Evolutionary conservation across 2,797 vertebrate genomes (phyloP).

Genomic region (Cirrhinus mrigala): DNA sequence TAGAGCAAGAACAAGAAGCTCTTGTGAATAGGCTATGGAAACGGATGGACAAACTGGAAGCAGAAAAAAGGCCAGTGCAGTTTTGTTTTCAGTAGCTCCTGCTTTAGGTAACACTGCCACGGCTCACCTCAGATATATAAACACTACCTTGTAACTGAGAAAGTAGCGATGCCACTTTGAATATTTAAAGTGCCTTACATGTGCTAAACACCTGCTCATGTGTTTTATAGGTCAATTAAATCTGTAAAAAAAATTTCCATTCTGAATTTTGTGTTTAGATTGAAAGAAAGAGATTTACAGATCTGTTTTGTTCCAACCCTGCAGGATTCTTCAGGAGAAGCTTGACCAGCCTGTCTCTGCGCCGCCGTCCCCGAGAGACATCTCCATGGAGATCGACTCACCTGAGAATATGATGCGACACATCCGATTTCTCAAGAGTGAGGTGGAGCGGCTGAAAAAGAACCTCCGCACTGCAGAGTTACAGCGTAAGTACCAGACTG

Average conservation of each 20-base stretch:
- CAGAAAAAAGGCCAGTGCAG: conserved; percentile 91
- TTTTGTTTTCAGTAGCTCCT: not conserved
- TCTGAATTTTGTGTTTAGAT: not conserved
- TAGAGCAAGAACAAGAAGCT: conserved; percentile 98
- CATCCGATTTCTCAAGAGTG: conserved; percentile 97
- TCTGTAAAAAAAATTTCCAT: not conserved
- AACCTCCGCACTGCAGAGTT: conserved; percentile 94
- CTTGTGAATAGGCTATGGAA: conserved; percentile 99
- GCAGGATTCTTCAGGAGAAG: conserved; percentile 97
- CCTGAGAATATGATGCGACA: conserved; percentile 99
- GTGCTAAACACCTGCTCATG: not conserved
- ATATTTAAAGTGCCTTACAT: not conserved
- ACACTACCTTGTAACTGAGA: not conserved
- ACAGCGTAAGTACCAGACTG: conserved; percentile 86
- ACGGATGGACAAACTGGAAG: conserved; percentile 99
- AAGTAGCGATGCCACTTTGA: not conserved
- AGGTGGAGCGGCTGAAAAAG: conserved; percentile 98
- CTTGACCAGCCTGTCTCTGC: conserved; percentile 98
- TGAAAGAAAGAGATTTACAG: not conserved
- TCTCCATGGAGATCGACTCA: conserved; percentile 99
- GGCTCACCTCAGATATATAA: not conserved
- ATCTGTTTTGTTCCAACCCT: not conserved
- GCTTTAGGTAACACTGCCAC: not conserved
- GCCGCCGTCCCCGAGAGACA: conserved; percentile 94
- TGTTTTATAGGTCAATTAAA: not conserved